A percentile compares a stretch with the other conserved stretches of the same genome.
Evolutionary conservation across 2,888 invertebrate genomes (phyloP).

Genomic region (Leptinotarsa haldemani): DNA sequence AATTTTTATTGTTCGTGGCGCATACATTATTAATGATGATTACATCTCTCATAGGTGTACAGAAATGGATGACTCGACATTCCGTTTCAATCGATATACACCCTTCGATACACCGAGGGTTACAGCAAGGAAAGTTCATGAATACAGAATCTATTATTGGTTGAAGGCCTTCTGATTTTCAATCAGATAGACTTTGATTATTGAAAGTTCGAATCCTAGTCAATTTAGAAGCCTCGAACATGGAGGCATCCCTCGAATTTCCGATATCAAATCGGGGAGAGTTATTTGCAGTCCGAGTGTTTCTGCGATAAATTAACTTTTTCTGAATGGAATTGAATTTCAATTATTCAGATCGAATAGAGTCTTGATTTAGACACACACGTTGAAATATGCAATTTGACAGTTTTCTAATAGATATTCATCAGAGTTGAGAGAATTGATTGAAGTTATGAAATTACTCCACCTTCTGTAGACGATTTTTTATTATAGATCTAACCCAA

Average conservation of each 20-base stretch:
- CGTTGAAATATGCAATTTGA: too few relatives aligned
- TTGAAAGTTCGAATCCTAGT: background rate
- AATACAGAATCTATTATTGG: slow-evolving; percentile 1
- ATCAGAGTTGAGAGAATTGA: too few relatives aligned
- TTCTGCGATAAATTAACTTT: background rate
- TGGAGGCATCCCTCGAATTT: background rate
- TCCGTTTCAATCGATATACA: background rate
- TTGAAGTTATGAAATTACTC: too few relatives aligned
- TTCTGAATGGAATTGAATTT: too few relatives aligned
- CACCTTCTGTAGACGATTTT: too few relatives aligned
- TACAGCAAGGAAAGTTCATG: slow-evolving; percentile 1
- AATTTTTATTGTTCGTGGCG: background rate
- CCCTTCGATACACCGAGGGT: background rate
- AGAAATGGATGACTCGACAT: background rate
- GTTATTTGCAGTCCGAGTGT: background rate
- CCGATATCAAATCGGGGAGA: background rate
- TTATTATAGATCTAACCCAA: too few relatives aligned
- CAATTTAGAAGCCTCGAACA: background rate
- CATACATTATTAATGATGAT: slow-evolving; percentile 3
- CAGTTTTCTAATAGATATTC: too few relatives aligned
- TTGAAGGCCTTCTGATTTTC: background rate
- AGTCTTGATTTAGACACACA: too few relatives aligned
- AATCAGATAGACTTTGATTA: background rate
- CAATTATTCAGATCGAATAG: too few relatives aligned
- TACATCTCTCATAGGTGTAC: background rate